Evolutionary conservation across 2,888 invertebrate species (phyloP).

Genomic region (Chironomus riparius): DNA sequence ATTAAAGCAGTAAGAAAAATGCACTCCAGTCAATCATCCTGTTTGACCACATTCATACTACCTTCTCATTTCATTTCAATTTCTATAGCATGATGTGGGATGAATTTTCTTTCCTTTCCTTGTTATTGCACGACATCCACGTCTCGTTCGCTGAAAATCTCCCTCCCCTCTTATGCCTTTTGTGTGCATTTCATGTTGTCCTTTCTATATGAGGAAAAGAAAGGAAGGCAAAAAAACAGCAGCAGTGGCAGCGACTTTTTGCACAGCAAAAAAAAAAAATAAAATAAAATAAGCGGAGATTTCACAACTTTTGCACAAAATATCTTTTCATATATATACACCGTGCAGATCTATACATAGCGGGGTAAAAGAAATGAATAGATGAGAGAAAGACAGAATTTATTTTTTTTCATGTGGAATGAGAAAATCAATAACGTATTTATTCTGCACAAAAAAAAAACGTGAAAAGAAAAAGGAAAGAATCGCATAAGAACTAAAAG

Average conservation of each 20-base stretch:
- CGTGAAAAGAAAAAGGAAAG: neutral
- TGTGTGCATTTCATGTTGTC: neutral
- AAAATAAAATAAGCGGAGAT: neutral
- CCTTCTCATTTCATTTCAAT: neutral
- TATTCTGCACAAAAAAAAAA: constrained; percentile 9
- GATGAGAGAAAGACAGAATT: neutral
- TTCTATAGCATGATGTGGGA: neutral
- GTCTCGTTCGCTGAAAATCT: neutral
- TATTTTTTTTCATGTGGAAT: neutral
- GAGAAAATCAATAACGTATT: constrained; percentile 21
- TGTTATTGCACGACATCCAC: neutral
- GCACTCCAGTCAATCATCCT: neutral
- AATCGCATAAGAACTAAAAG: neutral
- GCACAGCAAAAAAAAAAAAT: neutral
- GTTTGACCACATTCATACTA: neutral
- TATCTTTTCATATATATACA: neutral
- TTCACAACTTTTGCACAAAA: neutral
- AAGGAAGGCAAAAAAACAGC: neutral
- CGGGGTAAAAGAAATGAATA: neutral
- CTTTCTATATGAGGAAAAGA: neutral
- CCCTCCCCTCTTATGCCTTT: neutral
- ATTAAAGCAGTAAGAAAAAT: neutral
- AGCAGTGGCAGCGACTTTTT: neutral
- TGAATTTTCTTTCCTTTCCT: constrained; percentile 7
- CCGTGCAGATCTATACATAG: neutral